Evolutionary conservation across 2,113 vertebrate genomes (phyloP).

Genomic region (Lichenostomus cassidix): DNA sequence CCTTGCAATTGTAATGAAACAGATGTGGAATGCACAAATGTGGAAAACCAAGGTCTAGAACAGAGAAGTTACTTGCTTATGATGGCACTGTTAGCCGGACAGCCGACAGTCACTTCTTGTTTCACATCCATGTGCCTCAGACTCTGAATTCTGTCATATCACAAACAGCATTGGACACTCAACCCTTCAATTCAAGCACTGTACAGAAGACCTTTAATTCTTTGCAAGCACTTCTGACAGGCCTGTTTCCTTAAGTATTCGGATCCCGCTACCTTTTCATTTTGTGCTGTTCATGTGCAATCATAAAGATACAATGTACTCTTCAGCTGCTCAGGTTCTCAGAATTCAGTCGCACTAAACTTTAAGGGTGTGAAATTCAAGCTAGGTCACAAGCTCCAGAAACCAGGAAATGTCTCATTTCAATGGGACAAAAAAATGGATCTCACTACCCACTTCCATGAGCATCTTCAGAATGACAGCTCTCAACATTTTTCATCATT

Average conservation of each 20-base stretch:
- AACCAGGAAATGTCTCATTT: neutral
- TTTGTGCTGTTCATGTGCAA: neutral
- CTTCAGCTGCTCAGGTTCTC: neutral
- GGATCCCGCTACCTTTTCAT: neutral
- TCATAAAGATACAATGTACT: neutral
- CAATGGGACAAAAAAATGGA: neutral
- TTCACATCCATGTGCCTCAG: neutral
- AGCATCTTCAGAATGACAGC: neutral
- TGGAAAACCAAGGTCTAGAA: neutral
- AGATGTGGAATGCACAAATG: neutral
- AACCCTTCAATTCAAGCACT: neutral
- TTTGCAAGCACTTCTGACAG: neutral
- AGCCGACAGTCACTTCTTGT: neutral
- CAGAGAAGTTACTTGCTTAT: neutral
- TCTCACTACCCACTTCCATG: neutral
- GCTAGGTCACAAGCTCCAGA: neutral
- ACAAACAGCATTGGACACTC: neutral
- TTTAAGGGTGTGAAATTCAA: neutral
- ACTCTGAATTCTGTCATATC: neutral
- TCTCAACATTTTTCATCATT: neutral
- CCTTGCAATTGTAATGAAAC: neutral
- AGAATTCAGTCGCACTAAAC: neutral
- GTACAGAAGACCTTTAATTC: neutral
- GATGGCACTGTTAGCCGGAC: neutral
- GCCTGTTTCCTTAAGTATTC: neutral